A percentile compares a stretch with the other conserved stretches of the same genome.
Conservation (phyloP, 2,113 vertebrate species). For the Microcebus griseorufus region DNA sequence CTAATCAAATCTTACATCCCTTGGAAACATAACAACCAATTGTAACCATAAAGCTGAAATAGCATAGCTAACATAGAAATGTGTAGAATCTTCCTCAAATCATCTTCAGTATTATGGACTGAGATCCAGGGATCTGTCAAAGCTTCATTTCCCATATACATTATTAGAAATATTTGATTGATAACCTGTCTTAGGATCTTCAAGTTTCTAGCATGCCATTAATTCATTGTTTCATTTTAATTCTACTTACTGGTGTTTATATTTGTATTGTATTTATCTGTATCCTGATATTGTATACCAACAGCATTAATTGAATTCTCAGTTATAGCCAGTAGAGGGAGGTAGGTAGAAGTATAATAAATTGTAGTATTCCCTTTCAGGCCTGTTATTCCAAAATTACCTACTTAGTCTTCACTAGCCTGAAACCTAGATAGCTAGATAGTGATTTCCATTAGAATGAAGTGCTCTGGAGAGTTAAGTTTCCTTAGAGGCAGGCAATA, state of each 20-base stretch:
- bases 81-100: constrained; percentile 14
- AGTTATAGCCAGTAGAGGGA: constrained; percentile 79
- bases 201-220: constrained; percentile 42
- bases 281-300: background rate
- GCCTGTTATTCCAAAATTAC: constrained; percentile 31
- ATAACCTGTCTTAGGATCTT: constrained; percentile 37
- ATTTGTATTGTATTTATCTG: constrained; percentile 31
- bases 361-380: background rate
- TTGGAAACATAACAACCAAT: constrained; percentile 5
- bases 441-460: background rate
- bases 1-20: background rate
- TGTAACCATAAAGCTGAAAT: background rate
- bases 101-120: constrained; percentile 30
- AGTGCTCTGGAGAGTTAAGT: background rate
- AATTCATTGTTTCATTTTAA: constrained; percentile 54
- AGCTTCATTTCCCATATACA: background rate
- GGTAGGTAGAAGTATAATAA: constrained; percentile 53
- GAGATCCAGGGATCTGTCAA: background rate
- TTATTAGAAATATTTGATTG: constrained; percentile 23
- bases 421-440: background rate
- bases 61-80: background rate
- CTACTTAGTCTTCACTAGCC: background rate
- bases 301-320: constrained; percentile 43
- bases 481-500: constrained; percentile 8
- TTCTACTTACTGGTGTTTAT: constrained; percentile 41